phyloP scores from a whole-genome alignment of 1,140 invertebrate species.

The Pogonus chalceus region DNA sequence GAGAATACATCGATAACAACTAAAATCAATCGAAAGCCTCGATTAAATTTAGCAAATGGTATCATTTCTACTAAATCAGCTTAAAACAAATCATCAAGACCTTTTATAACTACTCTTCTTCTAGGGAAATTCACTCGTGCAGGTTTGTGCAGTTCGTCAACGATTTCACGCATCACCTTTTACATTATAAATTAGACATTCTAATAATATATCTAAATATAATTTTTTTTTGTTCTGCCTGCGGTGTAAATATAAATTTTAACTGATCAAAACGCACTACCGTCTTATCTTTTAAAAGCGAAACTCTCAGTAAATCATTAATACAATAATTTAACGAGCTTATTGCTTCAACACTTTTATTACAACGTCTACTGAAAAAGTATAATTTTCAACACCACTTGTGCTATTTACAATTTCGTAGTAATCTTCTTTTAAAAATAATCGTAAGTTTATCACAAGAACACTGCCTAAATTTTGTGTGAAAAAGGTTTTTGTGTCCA shows the following conservation, averaged over 20 bases:
- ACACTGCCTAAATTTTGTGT: too few species aligned
- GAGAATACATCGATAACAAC: slow-evolving; percentile 29
- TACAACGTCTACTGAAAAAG: too few species aligned
- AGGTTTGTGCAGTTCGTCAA: slow-evolving; percentile 13
- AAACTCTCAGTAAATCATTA: too few species aligned
- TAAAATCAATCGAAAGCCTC: slow-evolving; percentile 24
- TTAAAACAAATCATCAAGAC: slow-evolving; percentile 23
- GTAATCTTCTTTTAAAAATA: too few species aligned
- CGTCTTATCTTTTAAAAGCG: neutral
- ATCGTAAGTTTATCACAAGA: too few species aligned
- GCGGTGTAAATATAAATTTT: neutral
- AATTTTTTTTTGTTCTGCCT: neutral
- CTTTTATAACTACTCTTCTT: slow-evolving; percentile 26
- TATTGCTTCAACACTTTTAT: too few species aligned
- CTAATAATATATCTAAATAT: neutral
- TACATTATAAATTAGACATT: neutral
- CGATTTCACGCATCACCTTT: slow-evolving; percentile 8
- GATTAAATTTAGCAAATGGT: slow-evolving; percentile 21
- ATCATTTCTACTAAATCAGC: slow-evolving; percentile 20
- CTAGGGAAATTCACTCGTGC: slow-evolving; percentile 24
- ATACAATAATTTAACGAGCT: too few species aligned
- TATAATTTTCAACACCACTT: too few species aligned
- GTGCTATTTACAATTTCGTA: too few species aligned
- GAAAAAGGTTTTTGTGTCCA: too few species aligned
- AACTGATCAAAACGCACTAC: neutral